Evolutionary conservation across 2,113 vertebrate genomes (phyloP).

Genomic region (Sorex fumeus): DNA sequence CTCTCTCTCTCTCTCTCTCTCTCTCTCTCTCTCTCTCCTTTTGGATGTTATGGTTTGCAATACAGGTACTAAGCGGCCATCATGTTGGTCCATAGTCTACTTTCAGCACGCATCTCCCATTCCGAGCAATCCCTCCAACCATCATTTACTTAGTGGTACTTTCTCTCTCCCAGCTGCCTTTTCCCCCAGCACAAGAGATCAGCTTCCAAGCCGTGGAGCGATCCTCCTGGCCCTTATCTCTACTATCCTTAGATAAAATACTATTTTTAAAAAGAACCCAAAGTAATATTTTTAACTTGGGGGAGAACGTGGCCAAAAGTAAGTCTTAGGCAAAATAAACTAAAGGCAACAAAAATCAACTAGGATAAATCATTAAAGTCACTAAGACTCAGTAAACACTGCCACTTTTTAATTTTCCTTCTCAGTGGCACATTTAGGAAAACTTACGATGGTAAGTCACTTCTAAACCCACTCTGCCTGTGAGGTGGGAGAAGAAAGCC

Average conservation of each 20-base stretch:
- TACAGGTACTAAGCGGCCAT: too few relatives aligned
- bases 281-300: not conserved
- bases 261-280: not conserved
- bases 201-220: too few relatives aligned
- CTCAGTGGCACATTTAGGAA: not conserved
- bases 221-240: too few relatives aligned
- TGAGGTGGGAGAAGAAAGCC: constrained; percentile 14
- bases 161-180: too few relatives aligned
- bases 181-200: too few relatives aligned
- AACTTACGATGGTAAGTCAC: not conserved
- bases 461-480: not conserved
- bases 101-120: too few relatives aligned
- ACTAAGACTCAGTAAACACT: not conserved
- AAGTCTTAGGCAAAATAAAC: constrained; percentile 17
- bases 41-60: too few relatives aligned
- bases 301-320: not conserved
- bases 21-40: too few relatives aligned
- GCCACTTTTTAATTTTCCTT: not conserved
- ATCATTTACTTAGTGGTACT: too few relatives aligned
- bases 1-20: too few relatives aligned
- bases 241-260: not conserved
- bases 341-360: constrained; percentile 3
- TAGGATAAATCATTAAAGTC: not conserved
- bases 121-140: too few relatives aligned
- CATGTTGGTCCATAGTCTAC: too few relatives aligned